A percentile compares a stretch with the other conserved stretches of the same genome.
Evolutionary conservation across 2,797 vertebrate genomes (phyloP).

Genomic region (Hippopotamyrus pictus): DNA sequence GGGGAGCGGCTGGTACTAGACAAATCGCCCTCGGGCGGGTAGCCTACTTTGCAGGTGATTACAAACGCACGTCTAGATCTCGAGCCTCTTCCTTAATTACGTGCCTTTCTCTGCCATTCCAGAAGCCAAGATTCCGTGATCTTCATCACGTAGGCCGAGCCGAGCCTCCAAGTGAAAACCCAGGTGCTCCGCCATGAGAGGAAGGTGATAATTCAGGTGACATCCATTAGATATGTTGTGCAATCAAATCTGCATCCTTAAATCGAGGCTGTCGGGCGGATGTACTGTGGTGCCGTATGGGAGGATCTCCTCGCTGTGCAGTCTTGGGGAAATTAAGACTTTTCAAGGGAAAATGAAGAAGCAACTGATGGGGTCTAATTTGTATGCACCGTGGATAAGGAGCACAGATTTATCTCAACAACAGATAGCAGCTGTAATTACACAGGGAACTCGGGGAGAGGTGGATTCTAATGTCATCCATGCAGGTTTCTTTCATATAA

Average conservation of each 20-base stretch:
- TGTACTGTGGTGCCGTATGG: not conserved
- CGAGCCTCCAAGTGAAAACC: not conserved
- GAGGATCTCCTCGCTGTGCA: not conserved
- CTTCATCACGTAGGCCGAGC: not conserved
- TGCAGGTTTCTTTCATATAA: not conserved
- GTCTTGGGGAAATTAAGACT: constrained; percentile 14
- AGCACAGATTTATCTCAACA: constrained; percentile 13
- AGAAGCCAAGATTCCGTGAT: not conserved
- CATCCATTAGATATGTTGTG: not conserved
- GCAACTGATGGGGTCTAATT: not conserved
- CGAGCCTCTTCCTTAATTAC: constrained; percentile 10
- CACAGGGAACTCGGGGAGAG: not conserved
- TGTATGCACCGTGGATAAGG: not conserved
- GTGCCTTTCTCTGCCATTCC: not conserved
- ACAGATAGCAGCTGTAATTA: constrained; percentile 15
- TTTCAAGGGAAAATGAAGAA: not conserved
- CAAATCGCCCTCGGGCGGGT: not conserved
- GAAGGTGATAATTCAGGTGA: not conserved
- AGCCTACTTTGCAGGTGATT: not conserved
- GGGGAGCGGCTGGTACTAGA: not conserved
- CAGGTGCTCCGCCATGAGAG: not conserved
- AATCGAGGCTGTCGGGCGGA: not conserved
- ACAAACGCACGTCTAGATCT: not conserved
- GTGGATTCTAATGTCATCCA: constrained; percentile 10
- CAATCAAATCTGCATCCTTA: not conserved